Evolutionary conservation across 2,888 invertebrate species (phyloP), one percentile per base, ranked within the genome.

Genomic region (Sphecodes monilicornis): DNA sequence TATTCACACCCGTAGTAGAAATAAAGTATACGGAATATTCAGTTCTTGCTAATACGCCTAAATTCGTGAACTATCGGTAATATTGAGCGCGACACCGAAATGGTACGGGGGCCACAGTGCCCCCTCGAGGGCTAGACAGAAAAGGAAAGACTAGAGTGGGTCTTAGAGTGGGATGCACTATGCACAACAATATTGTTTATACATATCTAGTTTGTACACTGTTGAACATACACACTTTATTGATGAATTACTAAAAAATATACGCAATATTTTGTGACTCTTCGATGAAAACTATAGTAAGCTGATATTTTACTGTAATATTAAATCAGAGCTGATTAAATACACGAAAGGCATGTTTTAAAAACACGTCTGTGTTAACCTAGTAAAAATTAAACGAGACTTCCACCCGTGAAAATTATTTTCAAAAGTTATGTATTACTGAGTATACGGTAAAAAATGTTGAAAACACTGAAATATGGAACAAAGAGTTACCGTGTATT

Each of bases 401-500:
- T 71, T 32, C 26, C 22, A 2, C 1, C n/a, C 18, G 32, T 22
- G 18, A 26, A 50, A 8, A 69, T n/a, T 16, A 11, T 10, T 54
- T 18, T 26, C 3, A 11, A n/a, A 75, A 26, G 69, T 43, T 46
- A 85, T 84, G 79, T 74, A 54, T 18, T 43, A 73, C 11, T 85
- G 50, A 80, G 5, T 10, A 36, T 64, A 22, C 6, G 13, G 22
- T 4, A 10, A 6, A 77, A 84, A 36, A 90, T 90, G 91, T 73
- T 88, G 54, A 89, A 86, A 71, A 78, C 82, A 32, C 11, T 90
- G 0, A 87, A 68, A 16, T 60, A 60, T 18, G 75, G 88, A 26
- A 76, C 39, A 36, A 84, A 54, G 22, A 39, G 36, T 0, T 72
- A 66, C 41, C 26, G 29, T 0, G 36, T 36, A 11, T 3, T 80